Evolutionary conservation across 2,113 vertebrate genomes (phyloP), one percentile per base, ranked within the genome.

Genomic region (Nipponia nippon): DNA sequence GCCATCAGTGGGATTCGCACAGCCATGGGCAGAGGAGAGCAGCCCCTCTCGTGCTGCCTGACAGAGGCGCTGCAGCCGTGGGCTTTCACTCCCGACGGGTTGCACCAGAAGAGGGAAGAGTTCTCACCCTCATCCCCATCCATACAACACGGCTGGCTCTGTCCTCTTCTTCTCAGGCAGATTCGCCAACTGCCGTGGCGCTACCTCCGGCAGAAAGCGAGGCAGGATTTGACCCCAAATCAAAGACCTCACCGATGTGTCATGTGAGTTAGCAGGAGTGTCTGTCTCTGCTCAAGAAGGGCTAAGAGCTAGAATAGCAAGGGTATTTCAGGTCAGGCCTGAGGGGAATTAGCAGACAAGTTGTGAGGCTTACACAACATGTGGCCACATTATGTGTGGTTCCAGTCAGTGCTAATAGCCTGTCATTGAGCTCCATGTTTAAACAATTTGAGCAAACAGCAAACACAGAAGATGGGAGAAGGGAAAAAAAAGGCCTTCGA

Each of bases 281-380:
- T 50, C 90, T 70, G 63, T 22, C 94, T 86, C 80, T 36, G 32
- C 84, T 72, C 30, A 50, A 69, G 23, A 66, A 72, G 63, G 86
- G 58, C 87, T 59, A 95, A n/a, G 79, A 92, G 83, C 62, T 82
- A 72, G 87, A 97, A 93, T 34, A 94, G 83, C 58, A 92, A 73
- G 95, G 96, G 91, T 97, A 97, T 95, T 97, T 96, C 96, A 95
- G 95, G 97, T 97, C 97, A 97, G 93, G 93, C 91, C 94, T 95
- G 94, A 97, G 91, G 95, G 84, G 78, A 97, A 95, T 97, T 95
- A 97, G 90, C 93, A 96, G 96, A 95, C 91, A 95, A 96, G 95
- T 95, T 97, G 95, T 95, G 95, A 95, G 95, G 95, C 97, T 97
- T 95, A 95, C 95, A 95, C 96, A 97, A 96, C 94, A 97, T 97